A percentile compares a stretch with the other conserved stretches of the same genome.
phyloP scores from a whole-genome alignment of 2,797 vertebrate genomes.

The Tokudaia tokunoshimensis region DNA sequence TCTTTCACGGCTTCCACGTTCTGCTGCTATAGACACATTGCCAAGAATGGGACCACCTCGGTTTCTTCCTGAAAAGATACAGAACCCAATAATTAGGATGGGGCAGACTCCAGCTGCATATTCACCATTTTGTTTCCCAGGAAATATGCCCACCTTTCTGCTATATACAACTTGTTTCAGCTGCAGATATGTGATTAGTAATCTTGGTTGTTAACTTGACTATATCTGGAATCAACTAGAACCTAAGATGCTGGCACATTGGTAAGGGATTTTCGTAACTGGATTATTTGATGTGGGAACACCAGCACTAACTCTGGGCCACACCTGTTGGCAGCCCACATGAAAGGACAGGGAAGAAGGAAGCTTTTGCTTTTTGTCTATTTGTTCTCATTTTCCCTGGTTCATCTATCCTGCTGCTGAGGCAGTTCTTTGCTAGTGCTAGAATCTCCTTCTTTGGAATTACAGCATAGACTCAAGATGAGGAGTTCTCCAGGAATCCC shows the following conservation, averaged over 20 bases:
- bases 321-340: background rate
- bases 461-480: background rate
- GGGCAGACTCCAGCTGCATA: background rate
- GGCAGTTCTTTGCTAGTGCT: background rate
- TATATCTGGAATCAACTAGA: too few species aligned
- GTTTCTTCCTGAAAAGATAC: slow-evolving; percentile 91
- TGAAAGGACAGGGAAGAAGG: background rate
- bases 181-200: background rate
- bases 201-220: background rate
- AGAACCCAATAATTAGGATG: background rate
- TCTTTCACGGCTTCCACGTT: slow-evolving; percentile 91
- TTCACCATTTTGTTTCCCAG: background rate
- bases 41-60: slow-evolving; percentile 83
- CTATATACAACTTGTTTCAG: background rate
- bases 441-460: background rate
- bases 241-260: background rate
- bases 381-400: background rate
- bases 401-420: background rate
- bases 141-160: background rate
- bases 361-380: background rate
- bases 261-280: background rate
- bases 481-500: background rate
- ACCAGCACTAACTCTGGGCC: background rate
- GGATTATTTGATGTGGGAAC: background rate
- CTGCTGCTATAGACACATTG: slow-evolving; percentile 85